A percentile compares a stretch with the other conserved stretches of the same genome.
phyloP scores from a whole-genome alignment of 2,113 vertebrate species.

The Cygnus buccinator region DNA sequence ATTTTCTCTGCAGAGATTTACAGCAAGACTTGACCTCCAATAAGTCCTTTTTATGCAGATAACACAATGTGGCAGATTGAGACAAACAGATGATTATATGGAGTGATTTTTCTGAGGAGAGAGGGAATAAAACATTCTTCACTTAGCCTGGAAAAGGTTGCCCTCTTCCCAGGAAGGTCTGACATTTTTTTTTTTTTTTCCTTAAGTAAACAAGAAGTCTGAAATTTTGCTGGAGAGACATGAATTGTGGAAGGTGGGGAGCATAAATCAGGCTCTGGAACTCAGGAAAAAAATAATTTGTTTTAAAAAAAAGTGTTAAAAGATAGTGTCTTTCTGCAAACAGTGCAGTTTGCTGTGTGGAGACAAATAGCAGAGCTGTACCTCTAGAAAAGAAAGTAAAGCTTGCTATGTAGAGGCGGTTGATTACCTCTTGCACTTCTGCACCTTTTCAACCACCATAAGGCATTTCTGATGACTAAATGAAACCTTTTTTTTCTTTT shows the following conservation, averaged over 20 bases:
- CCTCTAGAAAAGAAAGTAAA: not conserved
- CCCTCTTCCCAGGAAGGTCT: not conserved
- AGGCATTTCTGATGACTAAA: not conserved
- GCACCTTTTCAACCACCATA: not conserved
- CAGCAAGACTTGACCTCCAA: not conserved
- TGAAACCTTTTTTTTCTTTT: not conserved
- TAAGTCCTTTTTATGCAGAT: not conserved
- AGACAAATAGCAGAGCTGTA: not conserved
- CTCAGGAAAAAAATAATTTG: not conserved
- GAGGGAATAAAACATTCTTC: not conserved
- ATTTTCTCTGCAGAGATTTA: not conserved
- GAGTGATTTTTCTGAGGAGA: not conserved
- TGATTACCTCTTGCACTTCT: not conserved
- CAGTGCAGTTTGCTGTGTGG: not conserved
- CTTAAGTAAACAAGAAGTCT: not conserved
- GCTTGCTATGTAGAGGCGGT: not conserved
- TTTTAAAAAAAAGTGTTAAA: not conserved
- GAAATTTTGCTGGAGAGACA: not conserved
- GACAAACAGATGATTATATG: not conserved
- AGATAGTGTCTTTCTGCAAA: not conserved
- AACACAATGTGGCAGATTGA: not conserved
- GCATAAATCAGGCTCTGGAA: not conserved
- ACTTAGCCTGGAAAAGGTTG: not conserved
- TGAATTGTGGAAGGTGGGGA: slow-evolving; percentile 26
- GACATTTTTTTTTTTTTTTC: not conserved